phyloP scores from a whole-genome alignment of 2,113 vertebrate species.

The Elanus axillaris region DNA sequence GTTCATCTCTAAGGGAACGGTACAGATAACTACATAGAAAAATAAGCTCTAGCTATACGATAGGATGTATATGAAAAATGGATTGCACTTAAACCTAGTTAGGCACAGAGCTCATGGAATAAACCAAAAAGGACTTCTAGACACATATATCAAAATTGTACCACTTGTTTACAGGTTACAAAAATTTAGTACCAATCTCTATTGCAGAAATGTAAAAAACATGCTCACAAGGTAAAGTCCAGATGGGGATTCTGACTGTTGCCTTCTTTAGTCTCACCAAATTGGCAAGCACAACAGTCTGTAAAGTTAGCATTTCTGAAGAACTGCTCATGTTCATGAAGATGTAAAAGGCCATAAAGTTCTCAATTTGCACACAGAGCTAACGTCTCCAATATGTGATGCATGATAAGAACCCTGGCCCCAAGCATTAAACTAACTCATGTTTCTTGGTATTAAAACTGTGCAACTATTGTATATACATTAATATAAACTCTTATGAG shows the following conservation, averaged over 20 bases:
- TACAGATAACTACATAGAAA: neutral
- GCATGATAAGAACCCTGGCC: neutral
- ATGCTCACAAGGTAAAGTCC: neutral
- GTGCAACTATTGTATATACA: neutral
- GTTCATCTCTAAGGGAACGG: neutral
- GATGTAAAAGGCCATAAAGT: neutral
- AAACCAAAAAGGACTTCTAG: neutral
- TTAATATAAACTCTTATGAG: neutral
- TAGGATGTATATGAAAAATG: neutral
- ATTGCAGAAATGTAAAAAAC: neutral
- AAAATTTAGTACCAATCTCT: neutral
- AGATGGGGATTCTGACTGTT: neutral
- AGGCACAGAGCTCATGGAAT: neutral
- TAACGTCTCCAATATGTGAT: neutral
- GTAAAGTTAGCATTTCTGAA: neutral
- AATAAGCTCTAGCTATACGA: neutral
- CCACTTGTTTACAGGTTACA: neutral
- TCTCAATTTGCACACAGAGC: neutral
- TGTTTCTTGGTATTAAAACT: neutral
- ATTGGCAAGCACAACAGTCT: neutral
- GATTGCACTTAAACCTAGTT: neutral
- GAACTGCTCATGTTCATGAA: neutral
- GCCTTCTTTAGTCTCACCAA: neutral
- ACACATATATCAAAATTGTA: neutral
- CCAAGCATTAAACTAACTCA: neutral